Base-by-base conservation (phyloP, 1,140 invertebrate species). In the Dinoponera quadriceps region DNA sequence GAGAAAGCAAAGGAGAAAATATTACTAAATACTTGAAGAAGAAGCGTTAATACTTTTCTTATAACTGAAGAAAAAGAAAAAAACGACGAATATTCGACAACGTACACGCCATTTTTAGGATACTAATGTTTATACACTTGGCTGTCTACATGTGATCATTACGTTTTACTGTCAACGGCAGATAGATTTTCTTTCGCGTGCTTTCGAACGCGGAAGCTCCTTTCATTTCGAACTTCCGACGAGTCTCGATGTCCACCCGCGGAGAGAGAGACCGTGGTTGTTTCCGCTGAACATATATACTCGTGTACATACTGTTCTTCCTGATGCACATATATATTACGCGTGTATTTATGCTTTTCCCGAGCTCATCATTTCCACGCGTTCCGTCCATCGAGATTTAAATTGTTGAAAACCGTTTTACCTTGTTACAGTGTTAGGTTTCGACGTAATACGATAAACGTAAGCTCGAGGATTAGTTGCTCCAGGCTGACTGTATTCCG, bases 71-170 rank as follows among this genome's bases (percentile, higher is more conserved):
- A 68, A 72, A 63, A 80, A n/a, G n/a, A n/a, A 71, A 68, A 27
- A 66, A 22, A 60, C 22, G 60, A 73, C 44, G 62, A 55, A 83
- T 55, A 60, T 86, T 65, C 57, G 78, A 85, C 84, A 85, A 91
- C 84, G 85, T 77, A 88, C 90, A 90, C 80, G 90, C 89, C 90
- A 90, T 86, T 90, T 44, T 85, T 91, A 86, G 83, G 60, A 71
- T 84, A 78, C 90, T 91, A 91, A 86, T 75, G 83, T 83, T 84
- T 87, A 78, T 82, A 82, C 83, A 69, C 74, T 44, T 80, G 44
- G 84, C 89, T 92, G 90, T 92, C 90, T 91, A 83, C 90, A 90
- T 85, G 88, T 87, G 89, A 91, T 92, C 71, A 83, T 91, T 85
- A 87, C 85, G 88, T 90, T 89, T 90, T 89, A 85, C 82, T 48